Evolutionary conservation across 2,888 invertebrate species (phyloP).

Genomic region (Sarcophaga subvicina): DNA sequence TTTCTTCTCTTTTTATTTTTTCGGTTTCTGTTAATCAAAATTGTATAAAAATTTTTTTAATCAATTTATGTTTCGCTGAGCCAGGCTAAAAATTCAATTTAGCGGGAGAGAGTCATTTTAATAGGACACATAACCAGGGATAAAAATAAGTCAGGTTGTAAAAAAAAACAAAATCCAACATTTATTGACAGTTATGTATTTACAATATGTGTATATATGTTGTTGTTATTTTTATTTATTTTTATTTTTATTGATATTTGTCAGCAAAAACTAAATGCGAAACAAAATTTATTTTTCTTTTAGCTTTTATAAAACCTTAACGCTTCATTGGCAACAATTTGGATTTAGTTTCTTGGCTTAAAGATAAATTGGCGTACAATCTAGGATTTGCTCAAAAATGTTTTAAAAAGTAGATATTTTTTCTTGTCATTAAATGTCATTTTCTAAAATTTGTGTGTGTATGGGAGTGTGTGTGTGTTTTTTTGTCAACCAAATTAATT

Average conservation of each 20-base stretch:
- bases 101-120: neutral
- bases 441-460: no score
- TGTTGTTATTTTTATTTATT: conserved; percentile 55
- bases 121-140: neutral
- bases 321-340: neutral
- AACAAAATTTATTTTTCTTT: neutral
- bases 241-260: conserved; percentile 67
- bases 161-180: neutral
- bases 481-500: neutral
- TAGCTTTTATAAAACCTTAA: neutral
- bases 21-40: no score
- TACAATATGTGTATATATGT: neutral
- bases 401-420: neutral
- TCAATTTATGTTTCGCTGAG: conserved; percentile 34
- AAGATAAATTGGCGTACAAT: neutral
- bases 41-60: neutral
- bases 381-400: neutral
- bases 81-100: neutral
- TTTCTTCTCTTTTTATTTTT: no score
- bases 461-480: no score
- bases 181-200: no score
- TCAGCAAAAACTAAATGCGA: conserved; percentile 62
- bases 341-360: neutral
- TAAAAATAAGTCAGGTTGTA: neutral
- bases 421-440: no score